Evolutionary conservation across 1,140 invertebrate species (phyloP).

Genomic region (Atta colombica): DNA sequence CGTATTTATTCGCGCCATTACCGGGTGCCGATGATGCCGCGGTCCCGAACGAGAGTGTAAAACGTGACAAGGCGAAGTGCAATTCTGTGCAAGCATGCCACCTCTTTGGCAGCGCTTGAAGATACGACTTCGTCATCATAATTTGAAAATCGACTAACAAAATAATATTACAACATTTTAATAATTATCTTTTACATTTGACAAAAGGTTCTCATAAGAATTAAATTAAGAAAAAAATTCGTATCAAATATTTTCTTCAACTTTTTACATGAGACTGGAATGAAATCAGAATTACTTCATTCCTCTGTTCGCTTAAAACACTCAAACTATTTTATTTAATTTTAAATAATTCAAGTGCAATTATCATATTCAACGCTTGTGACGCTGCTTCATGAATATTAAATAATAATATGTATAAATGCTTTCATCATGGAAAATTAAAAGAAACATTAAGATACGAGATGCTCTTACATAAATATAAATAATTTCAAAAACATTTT

Average conservation of each 20-base stretch:
- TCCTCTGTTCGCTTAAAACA: not conserved
- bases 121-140: not conserved
- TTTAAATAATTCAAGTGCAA: not conserved
- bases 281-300: not conserved
- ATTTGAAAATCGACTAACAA: not conserved
- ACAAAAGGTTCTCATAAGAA: not conserved
- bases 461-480: not conserved
- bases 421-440: not conserved
- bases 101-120: not conserved
- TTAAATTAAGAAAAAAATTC: not conserved
- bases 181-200: not conserved
- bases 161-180: not conserved
- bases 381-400: constrained; percentile 1
- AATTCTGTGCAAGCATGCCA: not conserved
- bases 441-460: not conserved
- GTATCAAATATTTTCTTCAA: not conserved
- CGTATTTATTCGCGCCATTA: constrained; percentile 53
- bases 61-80: constrained; percentile 32
- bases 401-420: constrained; percentile 10
- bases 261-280: not conserved
- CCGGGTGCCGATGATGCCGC: not conserved
- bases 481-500: not conserved
- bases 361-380: not conserved
- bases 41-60: not conserved
- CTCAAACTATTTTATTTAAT: constrained; percentile 12